Base-by-base conservation (phyloP, 2,797 vertebrate species). In the Sebastes minor region DNA sequence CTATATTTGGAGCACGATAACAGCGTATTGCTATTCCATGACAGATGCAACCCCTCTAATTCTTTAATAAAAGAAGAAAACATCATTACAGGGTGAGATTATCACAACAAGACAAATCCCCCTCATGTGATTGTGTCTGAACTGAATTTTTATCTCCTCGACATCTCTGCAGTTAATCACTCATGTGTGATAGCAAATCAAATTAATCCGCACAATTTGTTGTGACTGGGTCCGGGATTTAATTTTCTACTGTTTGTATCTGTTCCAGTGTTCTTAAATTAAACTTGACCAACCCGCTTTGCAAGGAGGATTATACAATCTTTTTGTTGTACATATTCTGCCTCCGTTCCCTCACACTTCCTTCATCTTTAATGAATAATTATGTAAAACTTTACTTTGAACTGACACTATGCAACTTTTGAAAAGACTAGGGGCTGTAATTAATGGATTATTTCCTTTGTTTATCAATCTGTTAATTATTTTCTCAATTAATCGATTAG, bases 51-150 rank as follows among this genome's bases (percentile, higher is more conserved):
- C 6, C 3, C 3, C 18, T 59, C n/a, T 35, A 18, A 74, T 55
- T 81, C 57, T 61, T 74, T 53, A 23, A 75, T 79, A 23, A 70
- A 65, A 67, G 64, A 57, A 76, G 79, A 55, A 82, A 80, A 73
- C 42, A 27, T 63, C 13, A 35, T 79, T 73, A 52, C 69, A 77
- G 69, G 49, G 66, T 68, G 12, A 30, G 25, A 72, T 81, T 32
- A 75, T 32, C 25, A 60, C 23, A 38, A 69, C 25, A 33, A 33
- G 33, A 69, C 53, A 27, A 72, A 71, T 61, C 60, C 62, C 11
- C 30, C 27, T 64, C 56, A 46, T 76, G 53, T 63, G 33, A 73
- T 74, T 77, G 49, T 60, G 67, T 25, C 30, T 38, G 20, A 53
- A 27, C 56, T 30, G 10, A 70, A 70, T 71, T 64, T 46, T 68